Conservation (phyloP, 1,140 invertebrate species). For the Diuraphis noxia region DNA sequence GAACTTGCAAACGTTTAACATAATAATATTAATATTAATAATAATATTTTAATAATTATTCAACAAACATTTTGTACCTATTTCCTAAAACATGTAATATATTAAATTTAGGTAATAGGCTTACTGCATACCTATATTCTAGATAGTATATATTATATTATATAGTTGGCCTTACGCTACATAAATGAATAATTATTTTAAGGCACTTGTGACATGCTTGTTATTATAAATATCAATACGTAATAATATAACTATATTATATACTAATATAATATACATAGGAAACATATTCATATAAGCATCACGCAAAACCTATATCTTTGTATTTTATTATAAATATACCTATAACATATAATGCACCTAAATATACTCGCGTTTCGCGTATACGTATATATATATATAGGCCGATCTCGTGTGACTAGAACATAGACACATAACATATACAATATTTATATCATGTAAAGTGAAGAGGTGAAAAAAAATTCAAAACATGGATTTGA, state of each 20-base stretch:
- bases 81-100: neutral
- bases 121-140: neutral
- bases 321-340: neutral
- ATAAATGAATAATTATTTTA: neutral
- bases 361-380: neutral
- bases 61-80: neutral
- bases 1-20: neutral
- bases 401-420: neutral
- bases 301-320: neutral
- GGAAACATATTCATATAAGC: neutral
- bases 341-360: neutral
- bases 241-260: neutral
- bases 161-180: neutral
- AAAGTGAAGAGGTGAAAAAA: neutral
- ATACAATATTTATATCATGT: neutral
- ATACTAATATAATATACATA: neutral
- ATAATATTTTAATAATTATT: too few relatives aligned
- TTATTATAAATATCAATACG: neutral
- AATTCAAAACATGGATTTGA: neutral
- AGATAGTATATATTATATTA: neutral
- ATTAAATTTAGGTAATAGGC: neutral
- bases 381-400: neutral
- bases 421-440: neutral
- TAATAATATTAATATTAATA: neutral
- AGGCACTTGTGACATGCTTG: conserved; percentile 2